Percentiles rank a stretch among this genome's conserved stretches.
phyloP scores from a whole-genome alignment of 2,797 vertebrate genomes.

The Catamblyrhynchus diadema region DNA sequence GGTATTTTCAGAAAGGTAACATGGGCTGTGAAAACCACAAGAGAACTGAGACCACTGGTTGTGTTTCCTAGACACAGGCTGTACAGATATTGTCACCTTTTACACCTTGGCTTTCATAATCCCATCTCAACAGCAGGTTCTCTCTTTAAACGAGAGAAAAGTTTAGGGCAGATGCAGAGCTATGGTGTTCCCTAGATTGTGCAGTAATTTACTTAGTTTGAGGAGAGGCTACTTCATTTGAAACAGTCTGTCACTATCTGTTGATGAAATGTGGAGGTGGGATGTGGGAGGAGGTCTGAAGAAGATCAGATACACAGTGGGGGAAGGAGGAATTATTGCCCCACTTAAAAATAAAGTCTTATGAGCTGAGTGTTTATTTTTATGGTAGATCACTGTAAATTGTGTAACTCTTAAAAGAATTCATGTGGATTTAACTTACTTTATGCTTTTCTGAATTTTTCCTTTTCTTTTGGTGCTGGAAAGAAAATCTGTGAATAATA shows the following conservation, averaged over 20 bases:
- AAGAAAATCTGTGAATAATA: neutral
- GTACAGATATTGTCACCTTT: too few species aligned
- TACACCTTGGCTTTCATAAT: neutral
- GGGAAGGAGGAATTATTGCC: neutral
- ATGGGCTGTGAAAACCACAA: neutral
- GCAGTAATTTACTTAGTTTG: neutral
- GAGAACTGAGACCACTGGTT: neutral
- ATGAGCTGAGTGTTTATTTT: neutral
- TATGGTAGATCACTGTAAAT: neutral
- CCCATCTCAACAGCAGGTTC: neutral
- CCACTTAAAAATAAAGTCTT: neutral
- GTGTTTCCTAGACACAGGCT: neutral
- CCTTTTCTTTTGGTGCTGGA: neutral
- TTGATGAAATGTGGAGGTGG: neutral
- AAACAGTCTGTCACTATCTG: neutral
- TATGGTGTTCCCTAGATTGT: neutral
- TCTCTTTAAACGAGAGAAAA: neutral
- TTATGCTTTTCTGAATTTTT: neutral
- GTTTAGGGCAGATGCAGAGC: neutral
- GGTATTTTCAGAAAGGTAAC: neutral
- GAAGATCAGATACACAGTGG: neutral
- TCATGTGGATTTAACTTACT: neutral
- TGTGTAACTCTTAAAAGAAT: neutral
- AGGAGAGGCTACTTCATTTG: neutral
- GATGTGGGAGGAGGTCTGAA: neutral